Conservation (phyloP, 92 coral and sea anemone genomes). For the Anthopleura xanthogrammica region DNA sequence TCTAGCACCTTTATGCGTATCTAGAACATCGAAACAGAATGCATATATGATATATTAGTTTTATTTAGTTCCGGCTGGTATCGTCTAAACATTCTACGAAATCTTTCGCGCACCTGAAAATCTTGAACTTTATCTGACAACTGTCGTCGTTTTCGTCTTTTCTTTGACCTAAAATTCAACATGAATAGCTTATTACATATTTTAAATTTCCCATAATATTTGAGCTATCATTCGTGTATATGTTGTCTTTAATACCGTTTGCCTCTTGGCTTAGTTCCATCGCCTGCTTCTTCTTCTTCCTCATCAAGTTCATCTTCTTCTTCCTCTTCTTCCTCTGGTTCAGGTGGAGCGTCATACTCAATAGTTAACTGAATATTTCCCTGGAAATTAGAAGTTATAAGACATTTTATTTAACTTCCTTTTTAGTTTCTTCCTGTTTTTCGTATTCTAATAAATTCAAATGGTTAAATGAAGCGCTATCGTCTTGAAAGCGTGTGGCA, state of each 20-base stretch:
- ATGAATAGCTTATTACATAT: neutral
- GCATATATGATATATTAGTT: too few species aligned
- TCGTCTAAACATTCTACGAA: neutral
- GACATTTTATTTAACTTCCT: too few species aligned
- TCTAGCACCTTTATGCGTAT: conserved; percentile 79
- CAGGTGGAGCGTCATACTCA: conserved; percentile 69
- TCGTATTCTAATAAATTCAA: too few species aligned
- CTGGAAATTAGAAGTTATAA: conserved; percentile 19
- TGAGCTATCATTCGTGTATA: neutral
- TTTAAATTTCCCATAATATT: neutral
- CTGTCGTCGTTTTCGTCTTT: conserved; percentile 32
- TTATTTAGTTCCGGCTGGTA: neutral
- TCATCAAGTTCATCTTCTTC: conserved; percentile 44
- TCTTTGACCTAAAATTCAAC: conserved; percentile 14
- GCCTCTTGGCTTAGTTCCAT: conserved; percentile 33
- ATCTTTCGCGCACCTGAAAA: conserved; percentile 38
- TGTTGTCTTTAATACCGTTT: conserved; percentile 26
- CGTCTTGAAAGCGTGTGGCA: neutral
- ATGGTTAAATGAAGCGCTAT: too few species aligned
- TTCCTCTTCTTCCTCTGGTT: conserved; percentile 22
- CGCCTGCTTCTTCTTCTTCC: conserved; percentile 47
- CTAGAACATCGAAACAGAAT: conserved; percentile 21
- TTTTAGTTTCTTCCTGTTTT: too few species aligned
- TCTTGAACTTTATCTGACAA: conserved; percentile 82
- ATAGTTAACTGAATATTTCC: conserved; percentile 64